phyloP scores from a whole-genome alignment of 35 echinoderm and acorn worm genomes.

The Patiria miniata region DNA sequence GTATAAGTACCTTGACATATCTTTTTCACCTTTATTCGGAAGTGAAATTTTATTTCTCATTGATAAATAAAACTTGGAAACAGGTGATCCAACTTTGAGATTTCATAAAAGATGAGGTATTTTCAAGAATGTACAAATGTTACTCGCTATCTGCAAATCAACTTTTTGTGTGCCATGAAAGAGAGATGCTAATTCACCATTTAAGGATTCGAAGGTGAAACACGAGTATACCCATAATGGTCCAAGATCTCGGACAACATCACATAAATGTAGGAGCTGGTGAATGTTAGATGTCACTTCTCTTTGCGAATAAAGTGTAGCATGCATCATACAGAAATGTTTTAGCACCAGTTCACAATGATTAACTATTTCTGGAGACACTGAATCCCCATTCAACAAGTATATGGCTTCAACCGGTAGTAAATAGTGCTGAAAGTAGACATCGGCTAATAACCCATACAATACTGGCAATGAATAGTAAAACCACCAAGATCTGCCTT shows the following conservation, averaged over 20 bases:
- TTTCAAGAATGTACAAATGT: background rate
- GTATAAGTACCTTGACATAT: background rate
- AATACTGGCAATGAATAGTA: slow-evolving; percentile 73
- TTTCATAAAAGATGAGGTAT: background rate
- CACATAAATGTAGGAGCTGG: slow-evolving; percentile 42
- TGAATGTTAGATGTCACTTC: slow-evolving; percentile 59
- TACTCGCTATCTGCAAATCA: slow-evolving; percentile 36
- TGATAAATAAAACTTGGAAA: background rate
- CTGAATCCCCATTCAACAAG: slow-evolving; percentile 36
- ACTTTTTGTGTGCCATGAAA: slow-evolving; percentile 55
- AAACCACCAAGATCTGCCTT: slow-evolving; percentile 63
- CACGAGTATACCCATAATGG: slow-evolving; percentile 55
- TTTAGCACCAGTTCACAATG: slow-evolving; percentile 40
- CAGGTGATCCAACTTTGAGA: background rate
- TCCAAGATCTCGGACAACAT: slow-evolving; percentile 52
- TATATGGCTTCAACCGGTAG: slow-evolving; percentile 48
- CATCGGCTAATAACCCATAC: slow-evolving; percentile 23
- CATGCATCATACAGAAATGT: slow-evolving; percentile 59
- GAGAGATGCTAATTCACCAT: slow-evolving; percentile 39
- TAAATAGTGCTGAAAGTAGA: slow-evolving; percentile 51
- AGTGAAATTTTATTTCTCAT: background rate
- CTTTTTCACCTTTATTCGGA: background rate
- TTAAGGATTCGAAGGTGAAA: slow-evolving; percentile 57
- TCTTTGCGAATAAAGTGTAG: slow-evolving; percentile 49
- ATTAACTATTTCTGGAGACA: slow-evolving; percentile 17